Base-by-base conservation (phyloP, 2,113 vertebrate species). In the Lampris incognitus region DNA sequence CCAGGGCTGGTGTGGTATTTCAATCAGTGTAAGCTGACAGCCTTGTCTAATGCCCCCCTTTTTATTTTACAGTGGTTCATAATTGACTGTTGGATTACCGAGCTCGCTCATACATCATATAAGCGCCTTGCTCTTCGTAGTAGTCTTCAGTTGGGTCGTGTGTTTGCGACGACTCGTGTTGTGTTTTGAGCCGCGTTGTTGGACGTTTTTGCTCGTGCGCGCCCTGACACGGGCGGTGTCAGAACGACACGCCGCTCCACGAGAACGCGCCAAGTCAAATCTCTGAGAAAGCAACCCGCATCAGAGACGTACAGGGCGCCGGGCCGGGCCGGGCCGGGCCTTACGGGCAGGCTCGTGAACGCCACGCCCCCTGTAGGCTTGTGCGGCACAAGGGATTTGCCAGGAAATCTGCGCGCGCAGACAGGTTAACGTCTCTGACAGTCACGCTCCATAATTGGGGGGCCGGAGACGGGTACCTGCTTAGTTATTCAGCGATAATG, bases 401-500 rank as follows among this genome's bases (percentile, higher is more conserved):
- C 71, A 81, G 78, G 72, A 77, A 82, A 87, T 92, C 80, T 86
- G 83, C 50, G 57, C 50, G 57, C 56, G 59, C 48, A 74, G 82
- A 67, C 70, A 83, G 74, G 79, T 84, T 88, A 83, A 88, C 84
- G 84, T 87, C 81, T 92, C 85, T 85, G 76, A 88, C 69, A 86
- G 81, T 84, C 91, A 79, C 91, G 68, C 87, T 85, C 56, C 78
- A 88, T 92, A 90, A 92, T 90, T 87, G 85, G 85, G 82, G 69
- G 85, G 69, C 41, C 57, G 38, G 13, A 36, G 44, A 4, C 44
- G 13, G 63, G 5, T 66, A 11, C 51, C 73, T 66, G 70, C 73
- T 91, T 86, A 85, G 79, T 80, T 88, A 92, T 92, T 90, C 90
- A 88, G 90, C 37, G 88, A 85, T 91, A 91, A 92, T 91, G 78